phyloP scores from a whole-genome alignment of 2,113 vertebrate species.

The Arizona elegans region DNA sequence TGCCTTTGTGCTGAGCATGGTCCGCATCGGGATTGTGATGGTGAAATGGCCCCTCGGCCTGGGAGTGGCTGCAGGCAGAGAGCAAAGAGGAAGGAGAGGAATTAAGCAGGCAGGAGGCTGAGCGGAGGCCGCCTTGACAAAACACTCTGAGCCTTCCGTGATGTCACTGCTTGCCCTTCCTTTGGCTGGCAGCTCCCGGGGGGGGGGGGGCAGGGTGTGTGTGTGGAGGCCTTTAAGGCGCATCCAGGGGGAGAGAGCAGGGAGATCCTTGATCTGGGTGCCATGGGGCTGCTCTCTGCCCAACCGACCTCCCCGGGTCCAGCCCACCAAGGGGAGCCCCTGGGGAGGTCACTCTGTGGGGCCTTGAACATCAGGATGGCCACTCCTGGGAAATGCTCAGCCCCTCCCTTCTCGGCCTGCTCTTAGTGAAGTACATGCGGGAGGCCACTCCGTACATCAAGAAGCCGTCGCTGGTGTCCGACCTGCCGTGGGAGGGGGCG shows the following conservation, averaged over 20 bases:
- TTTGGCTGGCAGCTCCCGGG: background rate
- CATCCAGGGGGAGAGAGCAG: background rate
- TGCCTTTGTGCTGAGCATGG: background rate
- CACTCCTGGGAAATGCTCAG: background rate
- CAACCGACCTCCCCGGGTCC: background rate
- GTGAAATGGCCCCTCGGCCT: background rate
- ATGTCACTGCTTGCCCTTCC: background rate
- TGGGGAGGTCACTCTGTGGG: background rate
- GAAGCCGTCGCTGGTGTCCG: constrained; percentile 88
- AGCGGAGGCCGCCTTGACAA: background rate
- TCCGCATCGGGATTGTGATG: too few relatives aligned
- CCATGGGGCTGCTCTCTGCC: background rate
- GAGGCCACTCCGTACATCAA: constrained; percentile 95
- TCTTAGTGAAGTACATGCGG: constrained; percentile 89
- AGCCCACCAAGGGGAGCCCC: background rate
- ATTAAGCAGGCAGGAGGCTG: background rate
- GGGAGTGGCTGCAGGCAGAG: background rate
- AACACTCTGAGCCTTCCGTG: background rate
- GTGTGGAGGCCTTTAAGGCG: background rate
- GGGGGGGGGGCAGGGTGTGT: too few relatives aligned
- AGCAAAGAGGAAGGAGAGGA: background rate
- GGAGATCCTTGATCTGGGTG: background rate
- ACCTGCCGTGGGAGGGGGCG: constrained; percentile 87
- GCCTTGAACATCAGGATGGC: background rate
- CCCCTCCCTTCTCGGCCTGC: background rate